phyloP scores from a whole-genome alignment of 2,888 invertebrate species.

The Tromatobia lineatoria region DNA sequence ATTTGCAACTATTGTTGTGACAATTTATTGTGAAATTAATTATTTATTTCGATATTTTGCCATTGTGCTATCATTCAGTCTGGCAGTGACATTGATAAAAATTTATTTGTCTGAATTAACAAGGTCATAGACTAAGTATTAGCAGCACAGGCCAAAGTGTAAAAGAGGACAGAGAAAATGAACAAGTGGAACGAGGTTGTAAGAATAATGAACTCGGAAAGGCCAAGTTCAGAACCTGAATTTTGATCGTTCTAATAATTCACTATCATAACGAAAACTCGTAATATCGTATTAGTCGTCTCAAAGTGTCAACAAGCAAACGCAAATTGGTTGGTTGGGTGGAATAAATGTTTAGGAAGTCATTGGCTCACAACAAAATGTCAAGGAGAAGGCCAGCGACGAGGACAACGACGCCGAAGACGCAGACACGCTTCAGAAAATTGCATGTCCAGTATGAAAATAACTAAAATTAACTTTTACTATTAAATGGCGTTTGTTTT shows the following conservation, averaged over 20 bases:
- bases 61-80: neutral
- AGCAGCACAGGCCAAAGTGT: neutral
- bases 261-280: neutral
- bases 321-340: neutral
- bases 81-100: slow-evolving; percentile 7
- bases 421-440: neutral
- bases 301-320: neutral
- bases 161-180: neutral
- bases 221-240: neutral
- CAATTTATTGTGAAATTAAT: too few relatives aligned
- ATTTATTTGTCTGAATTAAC: slow-evolving; percentile 6
- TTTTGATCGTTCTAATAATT: neutral
- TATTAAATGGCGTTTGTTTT: neutral
- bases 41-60: too few relatives aligned
- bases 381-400: slow-evolving; percentile 2
- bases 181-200: slow-evolving; percentile 5
- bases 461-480: neutral
- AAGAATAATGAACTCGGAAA: neutral
- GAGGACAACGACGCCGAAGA: neutral
- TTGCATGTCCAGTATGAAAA: neutral
- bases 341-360: neutral
- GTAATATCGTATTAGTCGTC: slow-evolving; percentile 5
- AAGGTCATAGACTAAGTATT: neutral
- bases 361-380: neutral
- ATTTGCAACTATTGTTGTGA: too few relatives aligned